phyloP scores from a whole-genome alignment of 1,140 invertebrate genomes.

The Nixonia krombeini region DNA sequence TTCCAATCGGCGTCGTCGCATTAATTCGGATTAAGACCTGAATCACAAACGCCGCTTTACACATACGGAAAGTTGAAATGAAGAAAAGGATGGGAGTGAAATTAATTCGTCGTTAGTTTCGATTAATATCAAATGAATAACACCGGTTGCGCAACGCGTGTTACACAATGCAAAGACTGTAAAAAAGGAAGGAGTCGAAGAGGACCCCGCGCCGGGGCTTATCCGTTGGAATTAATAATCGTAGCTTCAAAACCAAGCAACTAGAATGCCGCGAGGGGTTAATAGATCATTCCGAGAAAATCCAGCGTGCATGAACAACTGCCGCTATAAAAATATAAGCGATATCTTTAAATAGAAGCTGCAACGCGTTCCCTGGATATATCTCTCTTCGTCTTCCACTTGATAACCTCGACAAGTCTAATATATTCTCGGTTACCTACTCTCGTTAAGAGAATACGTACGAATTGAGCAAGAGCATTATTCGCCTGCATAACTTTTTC shows the following conservation, averaged over 20 bases:
- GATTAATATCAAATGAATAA: too few relatives aligned
- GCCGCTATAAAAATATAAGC: background rate
- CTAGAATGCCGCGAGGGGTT: background rate
- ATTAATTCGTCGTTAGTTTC: too few relatives aligned
- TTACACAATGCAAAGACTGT: too few relatives aligned
- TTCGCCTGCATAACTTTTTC: constrained; percentile 32
- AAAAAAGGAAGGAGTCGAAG: too few relatives aligned
- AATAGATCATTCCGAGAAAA: constrained; percentile 7
- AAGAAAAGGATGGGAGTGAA: too few relatives aligned
- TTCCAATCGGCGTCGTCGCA: too few relatives aligned
- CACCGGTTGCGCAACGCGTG: too few relatives aligned
- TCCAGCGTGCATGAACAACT: background rate
- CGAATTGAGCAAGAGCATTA: constrained; percentile 43
- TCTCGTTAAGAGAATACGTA: constrained; percentile 41
- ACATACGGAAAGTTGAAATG: too few relatives aligned
- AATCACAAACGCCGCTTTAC: too few relatives aligned
- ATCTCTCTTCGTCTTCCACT: constrained; percentile 39
- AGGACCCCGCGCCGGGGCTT: too few relatives aligned
- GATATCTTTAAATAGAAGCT: constrained; percentile 30
- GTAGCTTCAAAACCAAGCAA: background rate
- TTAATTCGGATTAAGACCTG: too few relatives aligned
- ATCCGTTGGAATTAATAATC: too few relatives aligned
- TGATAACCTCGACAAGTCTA: constrained; percentile 48
- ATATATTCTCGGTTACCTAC: constrained; percentile 42
- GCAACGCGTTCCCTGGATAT: constrained; percentile 37